Evolutionary conservation across 2,113 vertebrate species (phyloP).

Genomic region (Megaceryle maxima): DNA sequence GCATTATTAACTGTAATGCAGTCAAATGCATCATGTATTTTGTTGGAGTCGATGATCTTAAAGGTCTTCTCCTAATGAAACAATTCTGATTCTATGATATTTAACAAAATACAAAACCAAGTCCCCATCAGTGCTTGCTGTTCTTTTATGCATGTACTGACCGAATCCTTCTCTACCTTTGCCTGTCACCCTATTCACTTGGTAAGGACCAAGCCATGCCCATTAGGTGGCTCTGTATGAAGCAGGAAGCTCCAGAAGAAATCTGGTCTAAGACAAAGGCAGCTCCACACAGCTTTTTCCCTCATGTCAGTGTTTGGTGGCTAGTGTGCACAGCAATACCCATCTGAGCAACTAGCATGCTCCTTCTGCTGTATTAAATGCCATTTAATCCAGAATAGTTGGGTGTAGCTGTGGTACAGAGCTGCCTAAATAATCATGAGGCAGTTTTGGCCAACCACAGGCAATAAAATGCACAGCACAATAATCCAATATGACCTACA

Average conservation of each 20-base stretch:
- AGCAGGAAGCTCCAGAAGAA: neutral
- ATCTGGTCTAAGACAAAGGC: accelerated
- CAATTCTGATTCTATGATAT: too few relatives aligned
- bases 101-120: neutral
- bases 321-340: accelerated
- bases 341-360: accelerated
- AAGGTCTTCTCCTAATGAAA: too few relatives aligned
- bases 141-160: neutral
- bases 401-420: neutral
- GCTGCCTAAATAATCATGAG: neutral
- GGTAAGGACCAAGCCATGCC: neutral
- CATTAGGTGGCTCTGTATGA: neutral
- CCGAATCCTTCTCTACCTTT: neutral
- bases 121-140: neutral
- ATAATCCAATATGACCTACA: neutral
- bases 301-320: accelerated
- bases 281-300: neutral
- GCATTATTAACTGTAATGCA: neutral
- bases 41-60: neutral
- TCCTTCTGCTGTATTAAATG: neutral
- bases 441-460: neutral
- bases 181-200: neutral
- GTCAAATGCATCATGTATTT: neutral
- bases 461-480: neutral
- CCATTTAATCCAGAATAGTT: neutral